Evolutionary conservation across 2,797 vertebrate species (phyloP), one percentile per base, ranked within the genome.

Genomic region (Hozukius guyotensis): DNA sequence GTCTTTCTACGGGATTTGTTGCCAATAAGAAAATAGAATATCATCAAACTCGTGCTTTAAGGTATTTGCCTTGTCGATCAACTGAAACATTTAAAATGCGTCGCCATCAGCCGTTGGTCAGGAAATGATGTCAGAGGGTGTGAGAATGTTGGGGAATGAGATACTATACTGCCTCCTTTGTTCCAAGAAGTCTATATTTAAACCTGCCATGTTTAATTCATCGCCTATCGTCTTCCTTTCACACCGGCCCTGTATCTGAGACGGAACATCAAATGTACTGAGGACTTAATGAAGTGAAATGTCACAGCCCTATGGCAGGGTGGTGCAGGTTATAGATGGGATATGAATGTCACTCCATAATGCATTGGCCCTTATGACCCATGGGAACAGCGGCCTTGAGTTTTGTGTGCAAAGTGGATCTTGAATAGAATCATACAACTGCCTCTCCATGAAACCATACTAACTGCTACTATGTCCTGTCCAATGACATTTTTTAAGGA

Each of bases 161-260:
- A 55, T 14, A 55, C 75, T 75, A 83, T 75, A 84, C 69, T 77
- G 83, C 32, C 63, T 14, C 63, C 77, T 87, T 72, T 86, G 75
- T 87, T 63, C 72, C 42, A 20, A 8, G 24, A 77, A 77, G 78
- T 80, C 88, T 91, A 89, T 83, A 89, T 89, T 85, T 89, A 90
- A 90, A 90, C 72, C 69, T 1, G 27, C 36, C 74, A 90, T 92
- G 83, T 92, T 87, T 92, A 92, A 90, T 90, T 92, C 83, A 92
- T 89, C 38, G 2, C 68, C 70, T 62, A 10, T 59, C 13, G 5
- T 22, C 69, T 22, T 84, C 84, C 65, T 75, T 49, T 81, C 77
- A 73, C 84, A 74, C 69, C 8, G 60, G 82, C 22, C 79, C 68
- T 74, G 63, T 83, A 68, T 82, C 70, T 61, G 77, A 76, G 83